Evolutionary conservation across 2,888 invertebrate species (phyloP), one percentile per base, ranked within the genome.

Genomic region (Thyatira batis): DNA sequence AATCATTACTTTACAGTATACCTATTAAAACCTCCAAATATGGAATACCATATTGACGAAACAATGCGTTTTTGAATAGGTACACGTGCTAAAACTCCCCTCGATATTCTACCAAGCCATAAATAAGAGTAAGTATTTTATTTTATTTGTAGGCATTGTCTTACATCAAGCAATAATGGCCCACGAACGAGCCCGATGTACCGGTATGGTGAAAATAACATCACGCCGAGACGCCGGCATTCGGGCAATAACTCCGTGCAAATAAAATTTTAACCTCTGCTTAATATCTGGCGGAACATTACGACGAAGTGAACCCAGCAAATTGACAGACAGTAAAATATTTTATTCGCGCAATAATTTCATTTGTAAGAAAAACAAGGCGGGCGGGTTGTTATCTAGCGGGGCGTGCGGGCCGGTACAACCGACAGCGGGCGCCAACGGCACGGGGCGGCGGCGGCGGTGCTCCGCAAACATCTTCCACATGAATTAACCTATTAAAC

Each of bases 261-360:
- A 91, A 90, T 92, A 92, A 90, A 91, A 92, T 89, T 87, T 86
- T 87, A 92, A 90, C 90, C 87, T 85, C 91, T 87, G 87, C 83
- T 89, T 89, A 90, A 90, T 89, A 89, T 89, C 90, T 77, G 71
- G 67, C 78, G 79, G 77, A 82, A 80, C 80, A 77, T 80, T 84
- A 80, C 82, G 69, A 76, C 81, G 73, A 69, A 77, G 70, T 71
- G 80, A 79, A 82, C 81, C 80, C 78, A 73, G 74, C 79, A 85
- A 91, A 92, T 90, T 89, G 92, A 90, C 92, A 89, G 92, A 85
- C 90, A 84, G 84, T 92, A 89, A 92, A 92, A 90, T 91, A 91
- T 92, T 92, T 92, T 90, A 92, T 87, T 81, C 85, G 69, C 68
- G 82, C 83, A 85, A 89, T 92, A 91, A 92, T 89, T 91, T 89